Evolutionary conservation across 2,113 vertebrate genomes (phyloP).

Genomic region (Engraulis encrasicolus): DNA sequence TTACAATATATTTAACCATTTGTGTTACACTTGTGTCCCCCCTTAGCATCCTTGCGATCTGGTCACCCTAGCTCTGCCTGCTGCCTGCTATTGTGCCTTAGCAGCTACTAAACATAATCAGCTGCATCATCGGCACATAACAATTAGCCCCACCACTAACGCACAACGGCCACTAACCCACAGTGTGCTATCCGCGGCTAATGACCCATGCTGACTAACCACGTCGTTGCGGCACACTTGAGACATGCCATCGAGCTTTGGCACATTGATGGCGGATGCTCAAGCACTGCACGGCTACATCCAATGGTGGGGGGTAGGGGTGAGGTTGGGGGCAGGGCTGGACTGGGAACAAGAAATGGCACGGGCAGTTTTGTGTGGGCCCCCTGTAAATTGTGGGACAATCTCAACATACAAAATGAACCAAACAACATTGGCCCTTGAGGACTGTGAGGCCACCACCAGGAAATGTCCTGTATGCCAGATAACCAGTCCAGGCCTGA

Average conservation of each 20-base stretch:
- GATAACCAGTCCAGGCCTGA: too few relatives aligned
- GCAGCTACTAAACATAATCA: neutral
- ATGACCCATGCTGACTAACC: conserved; percentile 7
- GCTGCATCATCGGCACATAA: neutral
- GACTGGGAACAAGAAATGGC: too few relatives aligned
- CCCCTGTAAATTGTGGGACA: too few relatives aligned
- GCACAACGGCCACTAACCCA: neutral
- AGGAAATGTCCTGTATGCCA: too few relatives aligned
- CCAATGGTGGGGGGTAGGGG: neutral
- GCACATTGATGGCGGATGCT: neutral
- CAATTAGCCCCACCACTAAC: neutral
- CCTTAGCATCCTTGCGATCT: neutral
- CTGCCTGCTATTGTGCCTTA: conserved; percentile 17
- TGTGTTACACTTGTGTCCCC: neutral
- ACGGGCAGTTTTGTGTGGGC: too few relatives aligned
- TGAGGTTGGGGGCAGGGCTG: too few relatives aligned
- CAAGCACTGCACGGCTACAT: neutral
- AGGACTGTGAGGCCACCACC: too few relatives aligned
- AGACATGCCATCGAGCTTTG: neutral
- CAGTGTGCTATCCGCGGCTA: neutral
- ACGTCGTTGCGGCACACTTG: neutral
- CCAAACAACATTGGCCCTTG: too few relatives aligned
- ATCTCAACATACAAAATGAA: too few relatives aligned
- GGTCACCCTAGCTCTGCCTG: conserved; percentile 17
- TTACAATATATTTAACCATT: neutral